phyloP scores from a whole-genome alignment of 2,797 vertebrate genomes.

The Masticophis lateralis region DNA sequence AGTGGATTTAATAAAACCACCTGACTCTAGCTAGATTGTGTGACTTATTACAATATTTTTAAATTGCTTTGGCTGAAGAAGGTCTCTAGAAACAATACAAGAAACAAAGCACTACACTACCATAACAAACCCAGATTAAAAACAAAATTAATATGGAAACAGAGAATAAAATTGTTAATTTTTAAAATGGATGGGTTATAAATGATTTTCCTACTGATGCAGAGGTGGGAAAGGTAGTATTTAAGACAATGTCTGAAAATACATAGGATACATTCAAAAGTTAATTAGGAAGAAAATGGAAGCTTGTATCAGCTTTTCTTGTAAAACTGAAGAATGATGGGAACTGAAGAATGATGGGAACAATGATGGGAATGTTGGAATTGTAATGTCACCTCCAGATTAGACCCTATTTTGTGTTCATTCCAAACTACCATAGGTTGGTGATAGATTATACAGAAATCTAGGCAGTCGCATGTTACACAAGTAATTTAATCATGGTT shows the following conservation, averaged over 20 bases:
- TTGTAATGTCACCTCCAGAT: too few species aligned
- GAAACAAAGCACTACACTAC: neutral
- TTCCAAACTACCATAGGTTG: neutral
- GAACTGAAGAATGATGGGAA: neutral
- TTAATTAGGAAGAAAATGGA: too few species aligned
- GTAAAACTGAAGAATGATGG: neutral
- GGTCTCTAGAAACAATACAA: neutral
- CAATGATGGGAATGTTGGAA: neutral
- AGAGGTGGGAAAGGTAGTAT: too few species aligned
- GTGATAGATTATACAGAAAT: too few species aligned
- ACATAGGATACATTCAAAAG: too few species aligned
- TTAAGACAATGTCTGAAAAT: too few species aligned
- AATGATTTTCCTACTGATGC: neutral
- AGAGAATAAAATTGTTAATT: neutral
- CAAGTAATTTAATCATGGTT: too few species aligned
- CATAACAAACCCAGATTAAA: neutral
- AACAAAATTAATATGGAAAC: neutral
- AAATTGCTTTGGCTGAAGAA: neutral
- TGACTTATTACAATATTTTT: neutral
- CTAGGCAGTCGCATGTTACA: too few species aligned
- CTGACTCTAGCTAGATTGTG: neutral
- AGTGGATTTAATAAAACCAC: neutral
- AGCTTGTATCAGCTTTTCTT: neutral
- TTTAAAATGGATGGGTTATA: neutral
- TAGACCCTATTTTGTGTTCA: too few species aligned